A percentile compares a stretch with the other conserved stretches of the same genome.
phyloP scores from a whole-genome alignment of 2,797 vertebrate species.

The Phataginus tetradactyla region DNA sequence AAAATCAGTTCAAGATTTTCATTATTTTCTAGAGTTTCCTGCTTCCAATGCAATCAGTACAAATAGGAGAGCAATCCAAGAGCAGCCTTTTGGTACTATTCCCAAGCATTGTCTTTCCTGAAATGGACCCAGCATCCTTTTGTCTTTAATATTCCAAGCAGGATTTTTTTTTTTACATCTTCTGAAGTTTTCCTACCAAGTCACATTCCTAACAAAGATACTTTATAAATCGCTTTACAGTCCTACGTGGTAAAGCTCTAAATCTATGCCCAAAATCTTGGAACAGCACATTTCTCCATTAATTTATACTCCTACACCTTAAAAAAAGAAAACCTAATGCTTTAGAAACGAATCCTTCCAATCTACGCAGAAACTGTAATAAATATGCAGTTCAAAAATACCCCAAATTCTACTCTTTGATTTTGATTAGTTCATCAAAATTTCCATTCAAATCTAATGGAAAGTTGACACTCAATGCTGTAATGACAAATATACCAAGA shows the following conservation, averaged over 20 bases:
- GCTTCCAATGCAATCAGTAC: not conserved
- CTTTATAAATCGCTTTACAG: not conserved
- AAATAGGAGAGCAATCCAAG: not conserved
- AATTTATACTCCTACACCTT: not conserved
- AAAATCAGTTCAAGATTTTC: not conserved
- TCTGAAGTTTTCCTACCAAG: not conserved
- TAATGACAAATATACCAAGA: not conserved
- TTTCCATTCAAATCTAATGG: not conserved
- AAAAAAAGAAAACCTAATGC: slow-evolving; percentile 5
- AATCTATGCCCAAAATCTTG: not conserved
- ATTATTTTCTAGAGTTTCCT: not conserved
- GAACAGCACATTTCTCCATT: not conserved
- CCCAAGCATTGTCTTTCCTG: not conserved
- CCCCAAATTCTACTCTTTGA: not conserved
- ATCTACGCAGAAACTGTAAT: not conserved
- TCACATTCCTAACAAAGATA: not conserved
- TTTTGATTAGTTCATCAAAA: not conserved
- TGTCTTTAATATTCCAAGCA: not conserved
- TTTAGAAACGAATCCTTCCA: not conserved
- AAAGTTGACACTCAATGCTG: not conserved
- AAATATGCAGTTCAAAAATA: not conserved
- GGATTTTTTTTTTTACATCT: not conserved
- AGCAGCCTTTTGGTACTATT: not conserved
- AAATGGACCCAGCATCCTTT: not conserved
- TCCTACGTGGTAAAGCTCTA: not conserved